These are phyloP conservation scores for Erebia epiphron DNA, from an alignment of 2,888 invertebrate species.

Conservation along the genomic window DNA sequence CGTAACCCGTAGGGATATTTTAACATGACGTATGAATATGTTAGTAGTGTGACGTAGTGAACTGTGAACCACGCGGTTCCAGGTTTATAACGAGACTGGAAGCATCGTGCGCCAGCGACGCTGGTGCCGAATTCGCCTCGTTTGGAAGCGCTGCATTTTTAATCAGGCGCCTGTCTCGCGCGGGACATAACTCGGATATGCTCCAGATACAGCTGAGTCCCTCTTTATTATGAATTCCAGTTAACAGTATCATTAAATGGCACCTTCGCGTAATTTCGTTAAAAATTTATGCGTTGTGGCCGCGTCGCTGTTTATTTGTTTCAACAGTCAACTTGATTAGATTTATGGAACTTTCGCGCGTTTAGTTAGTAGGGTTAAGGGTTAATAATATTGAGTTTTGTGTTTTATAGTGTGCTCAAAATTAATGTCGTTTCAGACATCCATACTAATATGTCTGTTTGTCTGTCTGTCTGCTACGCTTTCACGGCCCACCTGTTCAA, in stretches of 20 bases:
- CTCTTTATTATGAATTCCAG: slow-evolving; percentile 78
- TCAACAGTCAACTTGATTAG: slow-evolving; percentile 36
- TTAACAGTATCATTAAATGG: slow-evolving; percentile 81
- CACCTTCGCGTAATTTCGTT: slow-evolving; percentile 74
- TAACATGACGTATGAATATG: neutral
- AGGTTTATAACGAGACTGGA: slow-evolving; percentile 66
- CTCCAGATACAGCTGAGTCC: slow-evolving; percentile 75
- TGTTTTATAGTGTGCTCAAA: neutral
- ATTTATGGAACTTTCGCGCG: slow-evolving; percentile 2
- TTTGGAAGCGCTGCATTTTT: slow-evolving; percentile 80
- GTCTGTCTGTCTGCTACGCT: too few relatives aligned
- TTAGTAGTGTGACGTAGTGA: slow-evolving; percentile 15
- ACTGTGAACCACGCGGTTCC: slow-evolving; percentile 57
- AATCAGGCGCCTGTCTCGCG: slow-evolving; percentile 77
- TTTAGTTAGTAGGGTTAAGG: neutral
- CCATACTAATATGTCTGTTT: too few relatives aligned
- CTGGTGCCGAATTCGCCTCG: slow-evolving; percentile 70
- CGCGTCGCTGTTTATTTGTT: slow-evolving; percentile 31
- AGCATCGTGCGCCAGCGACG: slow-evolving; percentile 74
- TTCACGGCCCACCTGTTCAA: too few relatives aligned
- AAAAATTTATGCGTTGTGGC: slow-evolving; percentile 62
- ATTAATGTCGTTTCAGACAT: neutral
- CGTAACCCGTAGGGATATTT: neutral
- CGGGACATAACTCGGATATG: slow-evolving; percentile 80
- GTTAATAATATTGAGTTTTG: neutral